phyloP scores from a whole-genome alignment of 2,113 vertebrate genomes.

The Apteryx owenii region DNA sequence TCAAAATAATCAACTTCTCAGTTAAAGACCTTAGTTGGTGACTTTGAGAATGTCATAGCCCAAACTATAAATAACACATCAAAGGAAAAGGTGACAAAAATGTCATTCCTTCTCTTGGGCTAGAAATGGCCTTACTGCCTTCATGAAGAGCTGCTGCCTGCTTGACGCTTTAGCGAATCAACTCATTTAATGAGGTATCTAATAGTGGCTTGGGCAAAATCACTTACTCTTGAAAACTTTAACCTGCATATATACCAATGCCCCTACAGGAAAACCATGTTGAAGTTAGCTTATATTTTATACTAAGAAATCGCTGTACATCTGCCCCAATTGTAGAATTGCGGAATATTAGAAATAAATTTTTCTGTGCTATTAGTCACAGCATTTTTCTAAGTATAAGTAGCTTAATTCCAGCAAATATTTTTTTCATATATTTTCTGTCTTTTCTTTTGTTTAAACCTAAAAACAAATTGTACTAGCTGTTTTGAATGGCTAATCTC shows the following conservation, averaged over 20 bases:
- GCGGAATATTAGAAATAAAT: background rate
- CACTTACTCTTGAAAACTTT: background rate
- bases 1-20: background rate
- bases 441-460: background rate
- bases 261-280: background rate
- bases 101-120: background rate
- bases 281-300: background rate
- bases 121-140: background rate
- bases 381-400: background rate
- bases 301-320: background rate
- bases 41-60: background rate
- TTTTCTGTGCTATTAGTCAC: background rate
- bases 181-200: background rate
- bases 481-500: background rate
- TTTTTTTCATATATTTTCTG: background rate
- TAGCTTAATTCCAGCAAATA: background rate
- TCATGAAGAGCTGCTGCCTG: background rate
- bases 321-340: background rate
- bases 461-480: background rate
- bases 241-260: background rate
- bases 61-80: background rate
- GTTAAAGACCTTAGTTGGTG: background rate
- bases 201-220: background rate
- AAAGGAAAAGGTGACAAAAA: background rate
- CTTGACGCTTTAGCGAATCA: background rate